Evolutionary conservation across 2,797 vertebrate species (phyloP), one percentile per base, ranked within the genome.

Genomic region (Enteromius thamalakanensis): DNA sequence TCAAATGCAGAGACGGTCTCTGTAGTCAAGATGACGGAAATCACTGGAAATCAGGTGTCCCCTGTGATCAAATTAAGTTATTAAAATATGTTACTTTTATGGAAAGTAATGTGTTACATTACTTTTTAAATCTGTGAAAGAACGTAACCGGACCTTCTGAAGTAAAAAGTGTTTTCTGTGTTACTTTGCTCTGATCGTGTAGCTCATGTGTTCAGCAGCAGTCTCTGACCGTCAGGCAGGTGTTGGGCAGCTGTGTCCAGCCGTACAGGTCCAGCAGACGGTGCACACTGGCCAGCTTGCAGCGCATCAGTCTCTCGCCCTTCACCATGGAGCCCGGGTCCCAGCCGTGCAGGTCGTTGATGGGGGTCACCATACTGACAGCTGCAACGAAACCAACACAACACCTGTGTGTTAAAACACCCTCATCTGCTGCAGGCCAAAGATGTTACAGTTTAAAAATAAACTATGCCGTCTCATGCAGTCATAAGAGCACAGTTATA

Each of bases 291-390:
- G 96, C 95, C 80, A 98, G 93, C 89, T 99, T 99, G 90, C 97
- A 99, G 82, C 98, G 94, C 97, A 99, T 97, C 90, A 98, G 77
- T 84, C 97, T 90, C 90, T 99, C 98, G 0, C 98, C 97, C 89
- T 98, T 98, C 90, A 96, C 97, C 93, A 99, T 89, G 21, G 93
- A 93, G 37, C 94, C 89, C 0, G 93, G 91, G 88, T 98, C 97
- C 5, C 94, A 91, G n/a, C 94, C 92, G 0, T 97, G 95, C 82
- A 99, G 94, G 91, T 98, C 97, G 0, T 98, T 98, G 90, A 99
- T 97, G 88, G 98, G 96, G 0, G 94, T 96, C 90, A 98, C 96
- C 49, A 95, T 95, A 1, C 94, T 95, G 90, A 97, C 93, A 80
- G 94, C 98, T 98, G 90, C 1, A 55, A 87, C 87, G 92, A 42